A percentile compares a stretch with the other conserved stretches of the same genome.
These are phyloP conservation scores for Mungos mungo DNA, from an alignment of 2,113 vertebrate species.

Conservation along the genomic window DNA sequence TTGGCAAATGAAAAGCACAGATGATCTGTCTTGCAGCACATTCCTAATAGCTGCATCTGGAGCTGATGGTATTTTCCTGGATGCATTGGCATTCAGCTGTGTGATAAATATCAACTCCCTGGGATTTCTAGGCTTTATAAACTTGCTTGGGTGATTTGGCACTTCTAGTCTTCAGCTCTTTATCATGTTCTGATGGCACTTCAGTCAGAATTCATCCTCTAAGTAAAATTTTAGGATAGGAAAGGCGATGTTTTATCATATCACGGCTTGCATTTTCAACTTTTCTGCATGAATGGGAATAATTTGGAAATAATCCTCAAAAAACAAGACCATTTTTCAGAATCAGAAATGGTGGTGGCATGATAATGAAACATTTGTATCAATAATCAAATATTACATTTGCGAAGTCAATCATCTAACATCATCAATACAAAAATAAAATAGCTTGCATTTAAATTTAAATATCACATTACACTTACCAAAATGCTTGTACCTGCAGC, in stretches of 20 bases:
- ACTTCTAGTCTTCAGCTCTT: constrained; percentile 52
- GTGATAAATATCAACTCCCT: constrained; percentile 70
- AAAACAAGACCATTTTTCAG: constrained; percentile 30
- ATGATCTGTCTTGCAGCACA: constrained; percentile 28
- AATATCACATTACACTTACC: background rate
- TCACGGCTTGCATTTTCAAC: constrained; percentile 38
- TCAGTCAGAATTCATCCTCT: constrained; percentile 58
- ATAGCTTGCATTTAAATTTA: background rate
- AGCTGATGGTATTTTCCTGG: constrained; percentile 65
- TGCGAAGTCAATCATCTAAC: background rate
- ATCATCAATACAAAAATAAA: constrained; percentile 51
- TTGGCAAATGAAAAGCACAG: constrained; percentile 65
- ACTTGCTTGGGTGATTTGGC: constrained; percentile 73
- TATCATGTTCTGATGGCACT: constrained; percentile 36
- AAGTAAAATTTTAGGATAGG: constrained; percentile 68
- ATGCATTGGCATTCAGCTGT: constrained; percentile 69
- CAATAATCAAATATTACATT: constrained; percentile 38
- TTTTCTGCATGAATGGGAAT: constrained; percentile 63
- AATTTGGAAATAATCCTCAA: constrained; percentile 56
- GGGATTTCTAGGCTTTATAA: constrained; percentile 58
- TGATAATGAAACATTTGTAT: constrained; percentile 51
- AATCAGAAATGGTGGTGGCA: constrained; percentile 6
- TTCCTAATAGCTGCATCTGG: constrained; percentile 60
- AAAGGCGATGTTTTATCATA: constrained; percentile 17
- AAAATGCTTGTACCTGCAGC: background rate